These are phyloP conservation scores for Graptemys geographica DNA, from an alignment of 2,797 vertebrate genomes.

Conservation along the genomic window DNA sequence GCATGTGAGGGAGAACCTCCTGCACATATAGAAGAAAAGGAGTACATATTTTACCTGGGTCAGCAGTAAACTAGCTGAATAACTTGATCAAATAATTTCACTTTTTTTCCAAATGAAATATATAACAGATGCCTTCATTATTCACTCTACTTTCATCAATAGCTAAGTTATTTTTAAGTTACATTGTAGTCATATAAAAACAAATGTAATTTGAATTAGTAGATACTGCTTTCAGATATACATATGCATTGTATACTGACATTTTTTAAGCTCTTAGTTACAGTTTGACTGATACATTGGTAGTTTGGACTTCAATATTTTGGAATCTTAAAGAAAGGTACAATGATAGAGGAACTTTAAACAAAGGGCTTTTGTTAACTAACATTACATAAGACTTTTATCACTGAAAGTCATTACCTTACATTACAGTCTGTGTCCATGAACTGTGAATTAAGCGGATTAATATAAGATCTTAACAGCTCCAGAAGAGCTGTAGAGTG, in stretches of 20 bases:
- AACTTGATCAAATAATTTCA: neutral
- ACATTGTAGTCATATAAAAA: fast-evolving
- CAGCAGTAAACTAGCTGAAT: neutral
- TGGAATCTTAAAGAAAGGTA: neutral
- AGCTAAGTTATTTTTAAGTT: neutral
- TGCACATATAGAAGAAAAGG: fast-evolving
- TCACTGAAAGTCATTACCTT: conserved; percentile 16
- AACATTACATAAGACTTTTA: conserved; percentile 31
- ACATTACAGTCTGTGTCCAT: neutral
- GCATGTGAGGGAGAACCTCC: neutral
- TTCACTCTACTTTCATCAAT: neutral
- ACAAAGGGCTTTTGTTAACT: neutral
- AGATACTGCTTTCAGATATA: neutral
- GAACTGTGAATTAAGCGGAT: conserved; percentile 42
- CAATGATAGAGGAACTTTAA: neutral
- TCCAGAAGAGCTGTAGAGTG: conserved; percentile 42
- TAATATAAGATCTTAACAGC: conserved; percentile 40
- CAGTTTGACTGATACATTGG: neutral
- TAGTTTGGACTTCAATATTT: neutral
- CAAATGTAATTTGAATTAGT: neutral
- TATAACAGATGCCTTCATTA: neutral
- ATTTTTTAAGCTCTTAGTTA: neutral
- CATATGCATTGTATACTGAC: neutral
- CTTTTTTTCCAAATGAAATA: neutral
- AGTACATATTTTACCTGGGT: neutral